Conservation (phyloP, 2,113 vertebrate genomes). For the Odontophorus gujanensis region DNA sequence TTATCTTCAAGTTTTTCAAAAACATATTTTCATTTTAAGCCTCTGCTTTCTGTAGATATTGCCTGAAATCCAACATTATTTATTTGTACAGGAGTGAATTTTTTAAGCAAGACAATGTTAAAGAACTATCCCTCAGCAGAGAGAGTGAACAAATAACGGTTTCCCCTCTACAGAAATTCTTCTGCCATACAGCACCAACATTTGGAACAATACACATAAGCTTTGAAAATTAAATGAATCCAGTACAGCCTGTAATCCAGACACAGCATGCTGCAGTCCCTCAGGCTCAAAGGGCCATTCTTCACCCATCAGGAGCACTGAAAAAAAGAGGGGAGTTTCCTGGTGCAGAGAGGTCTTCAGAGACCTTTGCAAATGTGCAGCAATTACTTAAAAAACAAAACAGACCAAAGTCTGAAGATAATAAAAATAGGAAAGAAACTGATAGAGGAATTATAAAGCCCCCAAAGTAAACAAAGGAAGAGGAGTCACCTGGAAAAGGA, state of each 20-base stretch:
- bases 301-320: background rate
- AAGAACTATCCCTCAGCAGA: background rate
- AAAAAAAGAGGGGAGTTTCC: background rate
- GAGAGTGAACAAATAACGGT: background rate
- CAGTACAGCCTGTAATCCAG: background rate
- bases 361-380: background rate
- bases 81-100: background rate
- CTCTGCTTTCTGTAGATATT: background rate
- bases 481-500: background rate
- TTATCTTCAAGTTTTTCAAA: constrained; percentile 43
- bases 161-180: background rate
- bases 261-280: background rate
- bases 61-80: background rate
- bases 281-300: background rate
- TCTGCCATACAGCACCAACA: background rate
- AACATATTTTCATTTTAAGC: background rate
- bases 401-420: background rate
- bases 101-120: background rate
- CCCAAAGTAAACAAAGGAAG: background rate
- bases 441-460: constrained; percentile 8
- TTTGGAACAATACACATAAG: background rate
- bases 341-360: background rate
- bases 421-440: background rate
- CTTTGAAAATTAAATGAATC: constrained; percentile 6
- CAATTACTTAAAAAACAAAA: background rate